These are phyloP conservation scores for Cerceris ruficornis DNA, from an alignment of 2,888 invertebrate species.

Conservation along the genomic window DNA sequence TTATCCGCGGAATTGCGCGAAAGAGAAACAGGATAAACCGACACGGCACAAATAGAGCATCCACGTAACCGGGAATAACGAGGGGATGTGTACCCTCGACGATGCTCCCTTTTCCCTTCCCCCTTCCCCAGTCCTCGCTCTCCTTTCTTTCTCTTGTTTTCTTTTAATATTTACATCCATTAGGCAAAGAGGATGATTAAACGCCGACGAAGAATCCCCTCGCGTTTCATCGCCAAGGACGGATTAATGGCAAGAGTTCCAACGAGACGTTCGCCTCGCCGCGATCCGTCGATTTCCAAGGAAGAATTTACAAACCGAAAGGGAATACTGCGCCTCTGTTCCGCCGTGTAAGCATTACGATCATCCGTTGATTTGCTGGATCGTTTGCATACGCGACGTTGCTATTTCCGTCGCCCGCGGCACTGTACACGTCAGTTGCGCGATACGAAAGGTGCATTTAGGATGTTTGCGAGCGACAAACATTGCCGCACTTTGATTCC, in stretches of 20 bases:
- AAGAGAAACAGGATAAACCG: neutral
- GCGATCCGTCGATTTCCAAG: too few relatives aligned
- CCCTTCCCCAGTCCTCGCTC: too few relatives aligned
- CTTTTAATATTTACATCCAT: conserved; percentile 13
- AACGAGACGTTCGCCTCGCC: too few relatives aligned
- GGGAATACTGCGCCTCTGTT: too few relatives aligned
- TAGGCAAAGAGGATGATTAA: conserved; percentile 51
- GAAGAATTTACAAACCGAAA: too few relatives aligned
- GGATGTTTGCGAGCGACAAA: conserved; percentile 25
- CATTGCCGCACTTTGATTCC: conserved; percentile 11
- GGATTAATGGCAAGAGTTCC: neutral
- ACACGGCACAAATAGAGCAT: neutral
- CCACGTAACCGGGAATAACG: neutral
- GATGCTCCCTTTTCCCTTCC: too few relatives aligned
- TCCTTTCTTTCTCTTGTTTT: neutral
- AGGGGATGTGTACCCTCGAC: too few relatives aligned
- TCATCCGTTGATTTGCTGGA: neutral
- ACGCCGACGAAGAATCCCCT: conserved; percentile 17
- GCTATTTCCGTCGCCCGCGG: neutral
- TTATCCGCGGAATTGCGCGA: conserved; percentile 25
- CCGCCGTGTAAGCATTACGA: neutral
- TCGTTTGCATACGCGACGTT: neutral
- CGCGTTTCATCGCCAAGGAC: neutral
- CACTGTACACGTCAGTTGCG: conserved; percentile 4
- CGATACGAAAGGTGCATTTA: conserved; percentile 34